A percentile compares a stretch with the other conserved stretches of the same genome.
These are phyloP conservation scores for Catocala nupta DNA, from an alignment of 2,888 invertebrate genomes.

Conservation along the genomic window DNA sequence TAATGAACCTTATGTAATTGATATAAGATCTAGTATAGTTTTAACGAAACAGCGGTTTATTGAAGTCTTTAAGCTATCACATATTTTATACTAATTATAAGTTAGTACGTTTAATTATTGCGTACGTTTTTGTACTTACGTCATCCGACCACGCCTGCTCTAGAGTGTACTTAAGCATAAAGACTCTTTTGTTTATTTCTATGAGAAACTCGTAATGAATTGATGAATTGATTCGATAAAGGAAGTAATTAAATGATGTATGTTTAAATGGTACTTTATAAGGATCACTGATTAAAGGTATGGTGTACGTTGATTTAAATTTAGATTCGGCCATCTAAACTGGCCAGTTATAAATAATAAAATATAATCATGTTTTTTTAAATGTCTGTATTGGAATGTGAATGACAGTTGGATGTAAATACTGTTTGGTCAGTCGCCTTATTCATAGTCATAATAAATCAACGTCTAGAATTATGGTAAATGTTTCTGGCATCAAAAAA, in stretches of 20 bases:
- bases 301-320: neutral
- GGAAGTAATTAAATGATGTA: conserved; percentile 78
- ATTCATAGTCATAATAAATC: neutral
- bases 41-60: conserved; percentile 28
- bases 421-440: too few species aligned
- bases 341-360: neutral
- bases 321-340: neutral
- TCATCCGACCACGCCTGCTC: conserved; percentile 73
- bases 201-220: conserved; percentile 76
- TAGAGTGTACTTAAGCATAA: conserved; percentile 57
- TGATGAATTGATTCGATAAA: conserved; percentile 74
- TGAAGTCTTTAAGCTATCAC: conserved; percentile 50
- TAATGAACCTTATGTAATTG: neutral
- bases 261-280: conserved; percentile 34
- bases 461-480: neutral
- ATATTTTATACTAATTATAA: conserved; percentile 71
- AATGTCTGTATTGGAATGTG: neutral
- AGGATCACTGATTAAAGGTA: conserved; percentile 3
- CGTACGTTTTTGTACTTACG: conserved; percentile 74
- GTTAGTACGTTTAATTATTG: conserved; percentile 77
- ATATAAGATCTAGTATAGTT: conserved; percentile 13
- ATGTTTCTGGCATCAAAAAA: neutral
- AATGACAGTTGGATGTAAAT: too few species aligned
- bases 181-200: conserved; percentile 80
- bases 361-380: neutral